Evolutionary conservation across 2,888 invertebrate genomes (phyloP).

Genomic region (Tenthredo notha): DNA sequence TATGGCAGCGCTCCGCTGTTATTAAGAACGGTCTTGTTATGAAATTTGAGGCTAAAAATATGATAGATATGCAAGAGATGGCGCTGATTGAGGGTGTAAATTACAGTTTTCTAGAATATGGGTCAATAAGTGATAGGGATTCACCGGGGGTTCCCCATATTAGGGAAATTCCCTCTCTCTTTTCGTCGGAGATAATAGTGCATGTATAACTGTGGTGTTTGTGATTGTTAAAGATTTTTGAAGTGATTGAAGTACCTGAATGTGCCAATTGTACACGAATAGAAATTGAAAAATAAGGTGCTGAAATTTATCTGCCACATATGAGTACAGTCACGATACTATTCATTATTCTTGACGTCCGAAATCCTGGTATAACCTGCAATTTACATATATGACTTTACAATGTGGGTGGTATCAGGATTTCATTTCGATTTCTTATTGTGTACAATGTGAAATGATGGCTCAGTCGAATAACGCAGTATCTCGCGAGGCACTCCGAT

Average conservation of each 20-base stretch:
- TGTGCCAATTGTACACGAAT: constrained; percentile 30
- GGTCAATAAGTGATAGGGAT: constrained; percentile 10
- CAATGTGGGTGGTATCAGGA: not conserved
- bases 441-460: constrained; percentile 37
- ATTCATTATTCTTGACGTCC: not conserved
- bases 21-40: constrained; percentile 4
- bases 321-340: constrained; percentile 24
- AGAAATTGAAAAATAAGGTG: not conserved
- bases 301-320: constrained; percentile 6
- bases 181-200: constrained; percentile 16
- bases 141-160: constrained; percentile 20
- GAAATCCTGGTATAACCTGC: constrained; percentile 7
- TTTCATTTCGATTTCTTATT: constrained; percentile 16
- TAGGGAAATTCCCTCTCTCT: constrained; percentile 1
- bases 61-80: constrained; percentile 20
- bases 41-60: constrained; percentile 11
- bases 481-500: too few species aligned
- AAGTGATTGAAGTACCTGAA: not conserved
- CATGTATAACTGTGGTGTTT: constrained; percentile 1
- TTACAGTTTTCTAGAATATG: constrained; percentile 35
- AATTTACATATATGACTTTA: constrained; percentile 12
- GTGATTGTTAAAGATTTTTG: constrained; percentile 24
- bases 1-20: too few species aligned
- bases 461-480: too few species aligned
- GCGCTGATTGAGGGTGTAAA: constrained; percentile 18